Conservation (phyloP, 2,797 vertebrate species). For the Neostethus bicornis region DNA sequence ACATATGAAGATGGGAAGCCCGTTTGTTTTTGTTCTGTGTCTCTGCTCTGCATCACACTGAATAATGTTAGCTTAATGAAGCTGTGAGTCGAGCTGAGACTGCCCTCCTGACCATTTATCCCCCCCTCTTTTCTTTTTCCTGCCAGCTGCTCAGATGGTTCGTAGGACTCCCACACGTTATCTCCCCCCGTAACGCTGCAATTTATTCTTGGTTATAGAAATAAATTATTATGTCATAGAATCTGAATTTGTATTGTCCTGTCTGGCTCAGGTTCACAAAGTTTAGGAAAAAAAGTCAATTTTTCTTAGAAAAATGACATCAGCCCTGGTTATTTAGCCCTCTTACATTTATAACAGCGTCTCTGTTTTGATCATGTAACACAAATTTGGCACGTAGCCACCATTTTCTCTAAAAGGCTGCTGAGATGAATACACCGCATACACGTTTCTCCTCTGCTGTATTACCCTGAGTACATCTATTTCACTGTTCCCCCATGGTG, state of each 20-base stretch:
- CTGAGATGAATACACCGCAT: conserved; percentile 17
- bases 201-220: too few relatives aligned
- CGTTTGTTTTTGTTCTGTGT: conserved; percentile 30
- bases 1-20: conserved; percentile 18
- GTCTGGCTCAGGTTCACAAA: conserved; percentile 13
- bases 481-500: conserved; percentile 2
- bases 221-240: conserved; percentile 10
- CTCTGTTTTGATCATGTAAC: conserved; percentile 31
- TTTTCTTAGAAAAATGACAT: neutral
- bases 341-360: conserved; percentile 11
- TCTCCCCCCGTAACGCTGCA: conserved; percentile 4
- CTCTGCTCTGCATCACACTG: conserved; percentile 15
- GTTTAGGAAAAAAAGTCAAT: conserved; percentile 9
- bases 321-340: neutral
- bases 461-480: conserved; percentile 60
- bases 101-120: conserved; percentile 14
- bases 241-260: neutral
- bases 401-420: conserved; percentile 41
- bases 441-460: conserved; percentile 19
- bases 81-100: conserved; percentile 27
- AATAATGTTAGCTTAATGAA: conserved; percentile 54
- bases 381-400: conserved; percentile 14
- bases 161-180: conserved; percentile 22
- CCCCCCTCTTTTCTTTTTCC: conserved; percentile 1
- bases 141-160: conserved; percentile 18